Conservation (phyloP, 2,888 invertebrate species). For the Sinotaia quadrata region DNA sequence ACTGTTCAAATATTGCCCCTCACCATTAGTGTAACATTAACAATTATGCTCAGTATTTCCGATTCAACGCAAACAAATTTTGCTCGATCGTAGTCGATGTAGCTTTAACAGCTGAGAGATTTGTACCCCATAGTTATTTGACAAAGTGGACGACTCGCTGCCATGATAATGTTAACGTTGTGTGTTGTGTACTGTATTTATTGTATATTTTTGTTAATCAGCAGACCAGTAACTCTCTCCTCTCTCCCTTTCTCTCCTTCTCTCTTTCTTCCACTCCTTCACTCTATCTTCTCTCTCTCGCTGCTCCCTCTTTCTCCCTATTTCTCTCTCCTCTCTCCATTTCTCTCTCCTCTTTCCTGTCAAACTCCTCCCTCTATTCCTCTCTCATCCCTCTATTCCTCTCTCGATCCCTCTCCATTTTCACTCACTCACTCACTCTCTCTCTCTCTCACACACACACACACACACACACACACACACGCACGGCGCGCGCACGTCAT, state of each 20-base stretch:
- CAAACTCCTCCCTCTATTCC: neutral
- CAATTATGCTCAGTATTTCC: too few relatives aligned
- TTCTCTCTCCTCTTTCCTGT: neutral
- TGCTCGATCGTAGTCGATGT: too few relatives aligned
- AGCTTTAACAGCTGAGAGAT: too few relatives aligned
- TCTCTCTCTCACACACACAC: neutral
- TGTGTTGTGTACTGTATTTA: too few relatives aligned
- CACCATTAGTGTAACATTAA: too few relatives aligned
- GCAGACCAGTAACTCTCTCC: neutral
- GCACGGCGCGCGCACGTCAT: too few relatives aligned
- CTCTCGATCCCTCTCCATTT: neutral
- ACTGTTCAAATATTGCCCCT: too few relatives aligned
- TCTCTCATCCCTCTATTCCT: neutral
- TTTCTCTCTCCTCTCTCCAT: neutral
- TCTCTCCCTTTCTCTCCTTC: conserved; percentile 5
- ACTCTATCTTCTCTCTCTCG: neutral
- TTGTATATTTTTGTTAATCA: neutral
- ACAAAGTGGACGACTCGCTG: too few relatives aligned
- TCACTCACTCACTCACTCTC: conserved; percentile 1
- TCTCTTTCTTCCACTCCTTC: neutral
- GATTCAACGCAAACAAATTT: too few relatives aligned
- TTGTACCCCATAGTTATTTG: too few relatives aligned
- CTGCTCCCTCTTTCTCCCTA: neutral
- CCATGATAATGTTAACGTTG: too few relatives aligned
- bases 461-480: too few relatives aligned